Evolutionary conservation across 2,888 invertebrate genomes (phyloP).

Genomic region (Limnephilus lunatus): DNA sequence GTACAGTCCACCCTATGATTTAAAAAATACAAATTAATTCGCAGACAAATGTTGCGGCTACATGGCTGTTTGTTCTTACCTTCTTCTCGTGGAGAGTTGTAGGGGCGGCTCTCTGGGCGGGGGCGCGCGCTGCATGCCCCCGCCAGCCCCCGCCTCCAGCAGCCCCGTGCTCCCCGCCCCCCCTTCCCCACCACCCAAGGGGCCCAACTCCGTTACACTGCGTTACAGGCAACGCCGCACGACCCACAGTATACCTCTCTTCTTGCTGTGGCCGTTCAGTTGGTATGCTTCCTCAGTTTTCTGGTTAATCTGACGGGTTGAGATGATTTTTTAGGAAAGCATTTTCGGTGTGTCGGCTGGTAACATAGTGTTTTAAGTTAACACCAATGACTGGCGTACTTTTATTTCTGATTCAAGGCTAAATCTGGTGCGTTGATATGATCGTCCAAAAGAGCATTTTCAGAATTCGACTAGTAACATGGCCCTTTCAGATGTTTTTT

Average conservation of each 20-base stretch:
- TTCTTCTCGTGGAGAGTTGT: slow-evolving; percentile 61
- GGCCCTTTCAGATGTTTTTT: no score
- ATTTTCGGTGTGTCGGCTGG: background rate
- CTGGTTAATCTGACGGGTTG: background rate
- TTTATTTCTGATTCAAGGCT: background rate
- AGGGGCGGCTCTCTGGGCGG: slow-evolving; percentile 60
- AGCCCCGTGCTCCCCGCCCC: slow-evolving; percentile 59
- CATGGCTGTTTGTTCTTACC: slow-evolving; percentile 21
- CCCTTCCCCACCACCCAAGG: slow-evolving; percentile 5
- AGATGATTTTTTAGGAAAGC: background rate
- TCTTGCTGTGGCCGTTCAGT: background rate
- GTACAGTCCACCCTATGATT: no score
- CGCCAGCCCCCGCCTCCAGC: slow-evolving; percentile 50
- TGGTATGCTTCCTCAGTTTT: background rate
- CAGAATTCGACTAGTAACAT: no score
- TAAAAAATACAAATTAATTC: background rate
- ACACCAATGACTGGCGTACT: background rate
- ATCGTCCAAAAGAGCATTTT: no score
- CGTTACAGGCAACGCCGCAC: background rate
- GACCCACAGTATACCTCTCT: background rate
- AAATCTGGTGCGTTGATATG: no score
- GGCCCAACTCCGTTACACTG: slow-evolving; percentile 7
- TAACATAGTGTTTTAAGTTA: background rate
- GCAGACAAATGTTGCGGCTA: no score
- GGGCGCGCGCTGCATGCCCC: slow-evolving; percentile 58